Evolutionary conservation across 2,888 invertebrate species (phyloP), one percentile per base, ranked within the genome.

Genomic region (Apoda limacodes): DNA sequence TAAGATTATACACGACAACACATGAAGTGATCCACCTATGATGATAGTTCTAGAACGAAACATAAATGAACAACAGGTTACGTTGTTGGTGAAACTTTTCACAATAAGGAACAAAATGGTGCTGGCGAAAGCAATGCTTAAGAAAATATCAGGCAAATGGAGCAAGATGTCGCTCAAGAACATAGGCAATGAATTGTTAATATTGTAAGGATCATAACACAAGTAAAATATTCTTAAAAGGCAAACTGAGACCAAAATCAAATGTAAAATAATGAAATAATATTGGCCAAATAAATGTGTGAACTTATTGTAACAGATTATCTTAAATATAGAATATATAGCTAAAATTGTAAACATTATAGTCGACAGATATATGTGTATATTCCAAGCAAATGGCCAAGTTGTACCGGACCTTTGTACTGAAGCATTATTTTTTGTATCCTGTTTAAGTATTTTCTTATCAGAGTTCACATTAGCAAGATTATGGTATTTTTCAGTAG

Each of bases 141-240:
- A 68, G 50, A 95, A 87, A 39, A 95, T 95, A 39, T 93, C 88
- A 1, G 93, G 93, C 33, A 93, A 85, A 56, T 93, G 92, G 40
- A 93, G 85, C 21, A 95, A 70, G 28, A 95, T 87, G 55, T 92
- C 90, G 30, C 93, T 92, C 17, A 93, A 75, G 37, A 90, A 89
- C 25, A 85, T 71, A 35, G 91, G 92, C 56, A 95, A 84, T 1
- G 90, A 90, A 37, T 85, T 85, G 38, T 88, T 88, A n/a, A 92
- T 87, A 56, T 95, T 95, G 60, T 96, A 96, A 0, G 94, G 93
- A 69, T 96, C 96, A 58, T 94, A 92, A 48, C 94, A 90, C 47
- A 96, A 83, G 58, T 93, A 95, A 49, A 93, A 89, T 48, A 93
- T 92, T 28, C 93, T 84, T 55, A 92, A 80, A 10, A 89, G 84